Conservation (phyloP, 1,140 invertebrate genomes). For the Stegodyphus mimosarum region DNA sequence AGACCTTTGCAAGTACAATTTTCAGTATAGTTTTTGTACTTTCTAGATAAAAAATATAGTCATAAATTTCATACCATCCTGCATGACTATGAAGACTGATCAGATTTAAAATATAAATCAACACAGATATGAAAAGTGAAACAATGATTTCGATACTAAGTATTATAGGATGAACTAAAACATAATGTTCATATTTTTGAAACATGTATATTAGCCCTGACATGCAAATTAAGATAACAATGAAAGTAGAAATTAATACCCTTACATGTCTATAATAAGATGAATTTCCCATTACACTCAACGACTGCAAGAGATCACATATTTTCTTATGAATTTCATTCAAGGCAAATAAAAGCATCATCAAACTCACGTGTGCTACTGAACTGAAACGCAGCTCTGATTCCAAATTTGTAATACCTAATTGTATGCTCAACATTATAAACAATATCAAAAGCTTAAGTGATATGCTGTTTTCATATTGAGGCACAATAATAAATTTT, state of each 20-base stretch:
- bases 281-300: conserved; percentile 88
- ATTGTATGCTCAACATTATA: conserved; percentile 92
- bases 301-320: conserved; percentile 86
- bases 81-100: conserved; percentile 85
- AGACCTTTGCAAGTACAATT: conserved; percentile 3
- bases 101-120: conserved; percentile 89
- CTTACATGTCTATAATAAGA: conserved; percentile 81
- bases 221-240: conserved; percentile 84
- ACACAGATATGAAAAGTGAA: conserved; percentile 81
- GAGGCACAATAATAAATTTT: conserved; percentile 82
- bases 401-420: conserved; percentile 88
- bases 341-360: conserved; percentile 88
- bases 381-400: conserved; percentile 87
- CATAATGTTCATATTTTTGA: conserved; percentile 84
- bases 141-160: conserved; percentile 84
- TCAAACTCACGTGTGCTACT: conserved; percentile 88
- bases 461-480: conserved; percentile 87
- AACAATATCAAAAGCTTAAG: conserved; percentile 95
- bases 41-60: conserved; percentile 85
- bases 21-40: conserved; percentile 13
- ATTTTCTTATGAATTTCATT: conserved; percentile 81
- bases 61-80: conserved; percentile 94
- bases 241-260: conserved; percentile 83
- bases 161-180: conserved; percentile 90
- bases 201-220: conserved; percentile 83